These are phyloP conservation scores for Phania funesta DNA, from an alignment of 2,888 invertebrate genomes.

Conservation along the genomic window DNA sequence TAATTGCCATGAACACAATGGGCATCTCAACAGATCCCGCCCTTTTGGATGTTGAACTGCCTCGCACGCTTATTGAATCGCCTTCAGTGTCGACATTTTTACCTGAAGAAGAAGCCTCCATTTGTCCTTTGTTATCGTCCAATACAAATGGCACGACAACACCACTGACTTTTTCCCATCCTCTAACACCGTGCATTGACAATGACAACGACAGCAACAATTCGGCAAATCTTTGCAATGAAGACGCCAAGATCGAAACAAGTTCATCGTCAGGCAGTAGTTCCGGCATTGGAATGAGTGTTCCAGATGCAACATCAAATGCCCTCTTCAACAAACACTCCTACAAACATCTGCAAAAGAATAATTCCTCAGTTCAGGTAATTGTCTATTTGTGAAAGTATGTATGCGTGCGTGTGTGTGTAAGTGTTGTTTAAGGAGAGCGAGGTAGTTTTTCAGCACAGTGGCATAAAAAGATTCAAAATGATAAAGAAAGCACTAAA, in stretches of 20 bases:
- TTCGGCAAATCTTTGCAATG: constrained; percentile 74
- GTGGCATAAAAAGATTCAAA: too few species aligned
- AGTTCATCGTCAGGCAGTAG: constrained; percentile 78
- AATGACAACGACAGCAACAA: constrained; percentile 81
- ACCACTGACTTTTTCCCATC: constrained; percentile 83
- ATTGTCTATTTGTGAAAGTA: constrained; percentile 14
- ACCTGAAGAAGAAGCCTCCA: constrained; percentile 85
- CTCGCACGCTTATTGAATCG: constrained; percentile 76
- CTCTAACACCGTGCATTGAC: constrained; percentile 82
- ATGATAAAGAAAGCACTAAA: too few species aligned
- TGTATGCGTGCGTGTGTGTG: not conserved
- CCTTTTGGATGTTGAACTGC: constrained; percentile 77
- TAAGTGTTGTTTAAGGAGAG: too few species aligned
- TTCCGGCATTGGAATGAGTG: constrained; percentile 78
- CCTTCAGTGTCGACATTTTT: constrained; percentile 79
- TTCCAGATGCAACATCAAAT: constrained; percentile 73
- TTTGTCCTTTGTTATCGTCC: constrained; percentile 84
- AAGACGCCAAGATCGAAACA: constrained; percentile 75
- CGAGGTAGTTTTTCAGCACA: not conserved
- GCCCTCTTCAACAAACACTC: constrained; percentile 75
- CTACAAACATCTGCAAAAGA: constrained; percentile 78
- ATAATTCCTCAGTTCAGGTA: constrained; percentile 74
- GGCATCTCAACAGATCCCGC: constrained; percentile 78
- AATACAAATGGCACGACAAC: constrained; percentile 83
- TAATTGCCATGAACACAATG: constrained; percentile 72